Evolutionary conservation across 1,140 invertebrate genomes (phyloP).

Genomic region (Campoletis sonorensis): DNA sequence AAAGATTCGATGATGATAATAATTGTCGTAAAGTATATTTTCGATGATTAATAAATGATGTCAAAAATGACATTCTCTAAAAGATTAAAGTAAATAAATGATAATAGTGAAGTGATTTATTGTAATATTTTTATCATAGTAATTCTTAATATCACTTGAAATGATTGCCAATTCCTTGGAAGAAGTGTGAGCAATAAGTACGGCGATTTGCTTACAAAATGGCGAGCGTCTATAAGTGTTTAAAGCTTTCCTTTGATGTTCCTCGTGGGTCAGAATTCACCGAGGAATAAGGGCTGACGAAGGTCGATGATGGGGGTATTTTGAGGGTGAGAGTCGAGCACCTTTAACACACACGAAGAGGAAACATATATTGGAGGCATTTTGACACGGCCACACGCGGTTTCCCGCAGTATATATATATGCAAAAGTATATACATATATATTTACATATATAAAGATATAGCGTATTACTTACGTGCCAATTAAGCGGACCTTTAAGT

Average conservation of each 20-base stretch:
- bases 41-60: too few relatives aligned
- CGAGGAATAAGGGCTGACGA: constrained; percentile 1
- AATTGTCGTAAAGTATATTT: too few relatives aligned
- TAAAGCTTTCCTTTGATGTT: constrained; percentile 43
- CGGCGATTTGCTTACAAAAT: not conserved
- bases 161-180: not conserved
- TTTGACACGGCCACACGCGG: constrained; percentile 32
- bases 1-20: too few relatives aligned
- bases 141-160: too few relatives aligned
- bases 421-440: too few relatives aligned
- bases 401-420: constrained; percentile 18
- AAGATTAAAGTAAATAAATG: too few relatives aligned
- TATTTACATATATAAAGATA: not conserved
- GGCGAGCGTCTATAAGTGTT: constrained; percentile 3
- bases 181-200: not conserved
- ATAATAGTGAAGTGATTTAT: too few relatives aligned
- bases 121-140: too few relatives aligned
- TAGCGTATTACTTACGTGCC: constrained; percentile 22
- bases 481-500: constrained; percentile 46
- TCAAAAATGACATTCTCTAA: too few relatives aligned
- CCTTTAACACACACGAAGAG: not conserved
- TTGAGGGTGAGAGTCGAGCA: not conserved
- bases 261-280: constrained; percentile 26
- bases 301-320: not conserved
- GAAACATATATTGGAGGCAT: not conserved